Evolutionary conservation across 2,888 invertebrate genomes (phyloP), one percentile per base, ranked within the genome.

Genomic region (Conchocele bisecta): DNA sequence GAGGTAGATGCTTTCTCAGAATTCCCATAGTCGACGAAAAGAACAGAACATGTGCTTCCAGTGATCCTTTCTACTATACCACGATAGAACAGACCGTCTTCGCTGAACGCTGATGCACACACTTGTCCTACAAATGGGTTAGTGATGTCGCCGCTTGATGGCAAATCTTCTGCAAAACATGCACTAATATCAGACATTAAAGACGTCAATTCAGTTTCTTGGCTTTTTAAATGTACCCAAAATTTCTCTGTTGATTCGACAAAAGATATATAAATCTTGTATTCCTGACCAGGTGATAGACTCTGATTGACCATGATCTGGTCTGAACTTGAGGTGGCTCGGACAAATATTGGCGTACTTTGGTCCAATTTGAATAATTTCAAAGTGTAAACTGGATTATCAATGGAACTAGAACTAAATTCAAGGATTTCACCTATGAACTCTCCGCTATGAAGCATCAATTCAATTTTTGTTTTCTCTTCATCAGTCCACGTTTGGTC

Each of bases 51-150:
- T 24, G 59, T 57, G 20, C 63, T 72, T 15, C 72, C 64, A 5
- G 76, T 69, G 9, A 82, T 58, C 29, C 75, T 68, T 28, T 81
- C 63, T 15, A 88, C 81, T 28, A 79, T 75, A 7, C 83, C 86
- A 24, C 89, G 63, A 65, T 89, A 89, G 78, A 87, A 87, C 2
- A 79, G 73, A 3, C 79, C 73, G 67, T 89, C 89, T 57, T 86
- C 87, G 59, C 76, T 78, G 48, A 75, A 83, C 35, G 70, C 73
- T 13, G 79, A 68, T 22, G 79, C 71, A 70, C 83, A 83, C 17
- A 73, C 56, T 17, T 66, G 76, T 22, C 79, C 79, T 17, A 71
- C 56, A 9, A 64, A 48, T 9, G 79, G 76, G 44, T 71, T 71
- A 5, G 64, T 56, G 53, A 83, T 53, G 41, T 72, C 70, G 17